Base-by-base conservation (phyloP, 2,797 vertebrate species). In the Anomalospiza imberbis region DNA sequence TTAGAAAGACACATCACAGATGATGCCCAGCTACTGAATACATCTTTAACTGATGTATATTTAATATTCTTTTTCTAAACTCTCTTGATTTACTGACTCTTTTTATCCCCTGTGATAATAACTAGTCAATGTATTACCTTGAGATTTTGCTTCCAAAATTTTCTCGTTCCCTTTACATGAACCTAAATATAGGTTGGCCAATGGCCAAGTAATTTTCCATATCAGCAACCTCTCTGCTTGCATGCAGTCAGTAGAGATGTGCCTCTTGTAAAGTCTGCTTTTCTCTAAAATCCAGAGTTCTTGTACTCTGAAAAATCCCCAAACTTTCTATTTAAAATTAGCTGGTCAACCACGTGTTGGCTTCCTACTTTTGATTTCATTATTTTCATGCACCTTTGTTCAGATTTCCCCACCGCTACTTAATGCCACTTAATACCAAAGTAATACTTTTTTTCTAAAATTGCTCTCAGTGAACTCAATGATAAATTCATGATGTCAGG, bases 151-250 rank as follows among this genome's bases (percentile, higher is more conserved):
- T 93, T 93, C 79, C 28, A 9, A 92, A 97, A 34, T 94, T 75
- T 95, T 89, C 82, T 88, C 12, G 4, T 89, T 92, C 55, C 62
- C 51, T 90, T 93, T 94, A 91, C 85, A 93, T 4, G 7, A 95
- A 83, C 76, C 70, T 93, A 92, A 95, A 91, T 91, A 85, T 83
- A 89, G 29, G 66, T 91, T 97, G 95, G 94, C 82, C 62, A 91
- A 75, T 48, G 62, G 79, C 95, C 95, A 96, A 95, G 93, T 93
- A 95, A 97, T 97, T 97, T 96, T 96, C 92, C 88, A 75, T 97
- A 94, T 96, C 94, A 94, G 82, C 91, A 94, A 88, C 70, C 79
- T 93, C 91, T 84, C 93, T 94, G 88, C 93, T 92, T 90, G 85
- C 38, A 2, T 93, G 94, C 82, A 88, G 89, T 84, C 76, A 88